Base-by-base conservation (phyloP, 2,888 invertebrate genomes). In the Thereva unica region DNA sequence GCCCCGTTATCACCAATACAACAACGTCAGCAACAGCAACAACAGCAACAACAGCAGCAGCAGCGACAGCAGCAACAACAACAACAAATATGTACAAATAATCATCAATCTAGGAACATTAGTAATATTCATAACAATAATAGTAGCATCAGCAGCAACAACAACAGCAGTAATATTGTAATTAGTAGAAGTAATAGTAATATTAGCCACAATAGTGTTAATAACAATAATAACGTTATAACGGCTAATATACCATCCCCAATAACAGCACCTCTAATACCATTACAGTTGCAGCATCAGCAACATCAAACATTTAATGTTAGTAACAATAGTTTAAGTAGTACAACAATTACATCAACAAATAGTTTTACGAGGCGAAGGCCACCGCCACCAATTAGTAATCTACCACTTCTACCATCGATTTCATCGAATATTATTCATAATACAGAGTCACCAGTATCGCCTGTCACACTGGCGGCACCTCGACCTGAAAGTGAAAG, bases 401-500 rank as follows among this genome's bases (percentile, higher is more conserved):
- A 49, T 54, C 52, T 68, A 63, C 67, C 70, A 72, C 75, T 77
- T 74, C 76, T 76, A 75, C 77, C 76, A 66, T 64, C 74, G 70
- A 73, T 72, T 49, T 69, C 75, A 56, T 52, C 70, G 71, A 68
- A 67, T 77, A 68, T 71, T 72, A 63, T 72, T 71, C 70, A 72
- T 68, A 67, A 70, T 61, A 73, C 77, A 77, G 78, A 79, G 76
- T 76, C 75, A 74, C 77, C 77, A 75, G 75, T 72, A 75, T 78
- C 76, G 72, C 79, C 80, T 75, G 82, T 83, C 78, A 83, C 85
- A 73, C 80, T 85, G 77, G 85, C 85, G 77, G 84, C 85, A 81
- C 94, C 94, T 75, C 86, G 95, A 79, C 93, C 94, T 75, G 91
- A 92, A 82, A 87, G 86, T 79, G 93, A 93, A 80, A 86, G 95